phyloP scores from a whole-genome alignment of 2,113 vertebrate genomes.

The Raja brachyura region DNA sequence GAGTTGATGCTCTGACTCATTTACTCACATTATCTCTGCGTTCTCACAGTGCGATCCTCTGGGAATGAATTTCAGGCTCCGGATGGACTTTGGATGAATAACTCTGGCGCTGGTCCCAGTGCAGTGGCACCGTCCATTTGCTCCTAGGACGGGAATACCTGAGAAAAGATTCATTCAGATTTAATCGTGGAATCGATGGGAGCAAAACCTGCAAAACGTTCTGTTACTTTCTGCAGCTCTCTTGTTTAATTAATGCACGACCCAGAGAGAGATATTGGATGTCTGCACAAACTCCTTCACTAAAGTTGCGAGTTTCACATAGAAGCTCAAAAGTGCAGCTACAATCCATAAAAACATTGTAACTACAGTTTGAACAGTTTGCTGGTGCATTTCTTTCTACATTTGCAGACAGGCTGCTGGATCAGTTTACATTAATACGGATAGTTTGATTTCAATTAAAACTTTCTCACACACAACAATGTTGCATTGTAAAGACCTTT shows the following conservation, averaged over 20 bases:
- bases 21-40: constrained; percentile 28
- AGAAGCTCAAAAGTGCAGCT: no score
- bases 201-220: not conserved
- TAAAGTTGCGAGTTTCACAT: no score
- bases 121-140: not conserved
- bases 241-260: no score
- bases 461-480: no score
- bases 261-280: no score
- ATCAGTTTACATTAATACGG: not conserved
- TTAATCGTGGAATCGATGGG: no score
- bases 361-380: no score
- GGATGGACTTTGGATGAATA: not conserved
- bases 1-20: not conserved
- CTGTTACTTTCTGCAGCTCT: not conserved
- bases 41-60: not conserved
- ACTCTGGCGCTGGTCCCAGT: not conserved
- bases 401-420: no score
- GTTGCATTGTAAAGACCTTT: no score
- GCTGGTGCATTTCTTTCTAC: no score
- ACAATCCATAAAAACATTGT: no score
- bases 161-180: not conserved
- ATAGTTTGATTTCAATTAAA: not conserved
- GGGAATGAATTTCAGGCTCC: constrained; percentile 5
- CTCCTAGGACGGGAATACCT: not conserved
- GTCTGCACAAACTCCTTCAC: no score